Conservation (phyloP, 2,888 invertebrate species). For the Cerastis rubricosa region DNA sequence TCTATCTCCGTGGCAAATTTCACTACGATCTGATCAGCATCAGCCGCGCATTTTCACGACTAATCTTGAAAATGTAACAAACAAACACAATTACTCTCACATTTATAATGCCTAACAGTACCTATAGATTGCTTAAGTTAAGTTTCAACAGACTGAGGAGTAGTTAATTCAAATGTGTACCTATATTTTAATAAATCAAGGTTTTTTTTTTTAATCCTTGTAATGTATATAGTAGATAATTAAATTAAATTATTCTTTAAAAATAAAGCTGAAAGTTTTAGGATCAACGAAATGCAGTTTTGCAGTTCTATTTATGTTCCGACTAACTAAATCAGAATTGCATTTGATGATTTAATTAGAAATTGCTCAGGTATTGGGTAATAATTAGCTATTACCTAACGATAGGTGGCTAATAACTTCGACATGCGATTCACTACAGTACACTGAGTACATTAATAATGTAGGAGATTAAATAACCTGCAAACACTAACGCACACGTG, state of each 20-base stretch:
- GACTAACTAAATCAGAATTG: not conserved
- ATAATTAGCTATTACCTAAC: constrained; percentile 21
- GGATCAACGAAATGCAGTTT: not conserved
- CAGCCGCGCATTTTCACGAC: too few relatives aligned
- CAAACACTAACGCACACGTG: constrained; percentile 2
- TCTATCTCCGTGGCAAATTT: not conserved
- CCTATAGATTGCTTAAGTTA: not conserved
- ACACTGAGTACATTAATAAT: constrained; percentile 35
- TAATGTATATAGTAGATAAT: too few relatives aligned
- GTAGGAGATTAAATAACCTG: constrained; percentile 38
- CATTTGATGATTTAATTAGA: constrained; percentile 33
- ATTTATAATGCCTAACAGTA: not conserved
- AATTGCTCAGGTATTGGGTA: constrained; percentile 17
- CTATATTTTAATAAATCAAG: not conserved
- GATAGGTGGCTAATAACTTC: not conserved
- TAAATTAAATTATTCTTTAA: too few relatives aligned
- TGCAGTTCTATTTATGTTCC: not conserved
- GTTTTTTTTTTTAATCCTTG: too few relatives aligned
- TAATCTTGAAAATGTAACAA: not conserved
- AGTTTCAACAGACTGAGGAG: not conserved
- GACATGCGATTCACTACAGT: constrained; percentile 41
- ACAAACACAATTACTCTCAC: not conserved
- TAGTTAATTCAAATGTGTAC: not conserved
- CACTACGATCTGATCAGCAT: not conserved
- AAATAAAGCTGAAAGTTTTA: too few relatives aligned